phyloP scores from a whole-genome alignment of 2,888 invertebrate genomes.

The Muscina levida region DNA sequence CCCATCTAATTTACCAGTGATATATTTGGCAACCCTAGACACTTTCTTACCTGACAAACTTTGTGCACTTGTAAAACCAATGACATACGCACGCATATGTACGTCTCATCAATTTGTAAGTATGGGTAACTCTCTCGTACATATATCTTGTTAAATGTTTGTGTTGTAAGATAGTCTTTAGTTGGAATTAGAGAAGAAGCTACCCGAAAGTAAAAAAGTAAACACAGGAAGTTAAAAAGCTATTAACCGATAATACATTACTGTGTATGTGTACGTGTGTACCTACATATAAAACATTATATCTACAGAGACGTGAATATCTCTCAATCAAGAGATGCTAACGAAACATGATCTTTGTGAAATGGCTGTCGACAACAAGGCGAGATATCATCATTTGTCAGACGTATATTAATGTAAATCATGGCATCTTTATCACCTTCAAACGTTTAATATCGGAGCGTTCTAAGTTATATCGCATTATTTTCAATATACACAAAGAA shows the following conservation, averaged over 20 bases:
- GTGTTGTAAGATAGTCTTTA: not conserved
- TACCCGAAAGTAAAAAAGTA: not conserved
- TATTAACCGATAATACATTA: not conserved
- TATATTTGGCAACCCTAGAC: not conserved
- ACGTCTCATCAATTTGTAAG: not conserved
- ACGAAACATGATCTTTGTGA: too few relatives aligned
- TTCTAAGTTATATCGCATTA: too few relatives aligned
- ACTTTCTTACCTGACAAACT: not conserved
- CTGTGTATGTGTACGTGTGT: not conserved
- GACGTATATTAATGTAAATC: too few relatives aligned
- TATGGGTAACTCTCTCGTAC: not conserved
- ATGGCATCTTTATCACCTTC: too few relatives aligned
- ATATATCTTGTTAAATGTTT: not conserved
- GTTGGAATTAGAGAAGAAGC: not conserved
- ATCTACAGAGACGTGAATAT: too few relatives aligned
- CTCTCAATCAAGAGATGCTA: too few relatives aligned
- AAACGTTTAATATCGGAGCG: too few relatives aligned
- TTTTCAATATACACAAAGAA: too few relatives aligned
- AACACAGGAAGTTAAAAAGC: constrained; percentile 13
- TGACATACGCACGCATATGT: not conserved
- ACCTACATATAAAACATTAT: not conserved
- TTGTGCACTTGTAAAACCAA: not conserved
- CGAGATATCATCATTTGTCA: too few relatives aligned
- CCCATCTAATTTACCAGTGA: too few relatives aligned
- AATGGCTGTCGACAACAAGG: too few relatives aligned